Evolutionary conservation across 2,888 invertebrate species (phyloP), one percentile per base, ranked within the genome.

Genomic region (Epinotia ramella): DNA sequence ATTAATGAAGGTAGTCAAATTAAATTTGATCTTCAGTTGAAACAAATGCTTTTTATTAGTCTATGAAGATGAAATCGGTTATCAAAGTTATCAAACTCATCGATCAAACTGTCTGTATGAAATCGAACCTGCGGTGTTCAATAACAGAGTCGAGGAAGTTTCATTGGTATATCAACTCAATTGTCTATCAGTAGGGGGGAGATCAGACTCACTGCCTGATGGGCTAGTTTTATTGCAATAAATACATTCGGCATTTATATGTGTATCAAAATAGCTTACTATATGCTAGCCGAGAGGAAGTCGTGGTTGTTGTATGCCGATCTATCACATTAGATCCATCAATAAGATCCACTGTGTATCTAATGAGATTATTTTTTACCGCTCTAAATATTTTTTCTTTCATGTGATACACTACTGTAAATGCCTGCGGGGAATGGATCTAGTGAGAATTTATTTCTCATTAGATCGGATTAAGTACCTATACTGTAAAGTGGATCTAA

Each of bases 21-120:
- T 16, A 49, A 49, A 13, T 16, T 49, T 49, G 49, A 49, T 49
- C 16, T 49, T 49, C 49, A 49, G 4, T 49, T 12, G 16, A 16
- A 24, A 20, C 13, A 59, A 24, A 59, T 59, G 24, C 24, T 12
- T 28, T 13, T 59, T 13, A 59, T 5, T n/a, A n/a, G n/a, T 59
- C 59, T 12, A 59, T 24, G 13, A 12, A 24, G 49, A 49, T 53
- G n/a, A 53, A 24, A 68, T 68, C 20, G 6, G 40, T 70, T 18
- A 70, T 49, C 28, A 49, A 70, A 70, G 49, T 70, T 24, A 49
- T 70, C 24, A 53, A 62, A 70, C 18, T 62, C 70, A 33, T 70
- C 60, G 70, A 70, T 70, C 70, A 70, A 70, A 33, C 70, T 53
- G 70, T 70, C 70, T 44, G 33, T 18, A 62, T 49, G 70, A 53